Percentiles rank a stretch among this genome's conserved stretches.
Conservation (phyloP, 2,113 vertebrate genomes). For the Merops nubicus region DNA sequence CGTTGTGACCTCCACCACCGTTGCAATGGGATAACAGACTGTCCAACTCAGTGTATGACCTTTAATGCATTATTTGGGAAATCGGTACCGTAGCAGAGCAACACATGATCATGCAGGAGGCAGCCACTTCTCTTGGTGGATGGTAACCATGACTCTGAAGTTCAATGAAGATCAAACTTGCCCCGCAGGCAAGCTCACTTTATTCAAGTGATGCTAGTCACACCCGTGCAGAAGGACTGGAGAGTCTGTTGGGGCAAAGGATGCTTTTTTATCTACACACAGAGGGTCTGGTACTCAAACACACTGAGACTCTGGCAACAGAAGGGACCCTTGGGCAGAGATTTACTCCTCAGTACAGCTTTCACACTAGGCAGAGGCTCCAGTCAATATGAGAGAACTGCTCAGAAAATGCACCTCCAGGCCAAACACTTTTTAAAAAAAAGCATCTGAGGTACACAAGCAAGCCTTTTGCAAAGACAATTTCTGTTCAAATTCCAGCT, state of each 20-base stretch:
- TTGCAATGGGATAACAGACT: not conserved
- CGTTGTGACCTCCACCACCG: not conserved
- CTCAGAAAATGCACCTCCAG: not conserved
- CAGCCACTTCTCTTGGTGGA: not conserved
- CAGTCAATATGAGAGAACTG: not conserved
- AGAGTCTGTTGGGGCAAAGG: not conserved
- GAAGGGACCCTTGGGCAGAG: not conserved
- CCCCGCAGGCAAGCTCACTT: not conserved
- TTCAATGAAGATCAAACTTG: not conserved
- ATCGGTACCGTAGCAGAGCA: fast-evolving
- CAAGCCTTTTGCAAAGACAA: not conserved
- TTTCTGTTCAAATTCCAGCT: not conserved
- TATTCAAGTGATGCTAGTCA: not conserved
- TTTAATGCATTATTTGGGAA: not conserved
- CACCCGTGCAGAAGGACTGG: not conserved
- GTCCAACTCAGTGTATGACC: fast-evolving
- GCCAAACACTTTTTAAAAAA: not conserved
- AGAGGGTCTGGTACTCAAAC: not conserved
- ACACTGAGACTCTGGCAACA: not conserved
- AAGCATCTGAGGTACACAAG: not conserved
- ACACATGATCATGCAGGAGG: fast-evolving
- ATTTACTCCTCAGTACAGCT: not conserved
- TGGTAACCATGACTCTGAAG: fast-evolving
- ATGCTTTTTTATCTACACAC: not conserved
- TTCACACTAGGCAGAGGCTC: not conserved